Base-by-base conservation (phyloP, 2,797 vertebrate genomes). In the Rhadinocentrus ornatus region DNA sequence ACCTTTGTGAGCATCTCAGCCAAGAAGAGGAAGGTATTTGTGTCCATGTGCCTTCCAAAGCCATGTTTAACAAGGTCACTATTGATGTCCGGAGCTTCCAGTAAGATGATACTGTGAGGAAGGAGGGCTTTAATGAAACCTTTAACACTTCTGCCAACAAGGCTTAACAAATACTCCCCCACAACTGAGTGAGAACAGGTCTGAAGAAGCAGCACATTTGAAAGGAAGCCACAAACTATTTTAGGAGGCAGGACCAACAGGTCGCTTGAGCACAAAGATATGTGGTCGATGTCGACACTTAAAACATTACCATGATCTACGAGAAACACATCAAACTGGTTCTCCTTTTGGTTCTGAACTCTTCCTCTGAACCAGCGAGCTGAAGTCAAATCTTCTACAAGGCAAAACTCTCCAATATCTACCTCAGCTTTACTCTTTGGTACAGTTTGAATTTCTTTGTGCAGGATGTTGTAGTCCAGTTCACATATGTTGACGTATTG, bases 321-420 rank as follows among this genome's bases (percentile, higher is more conserved):
- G 29, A 99, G 94, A 66, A 96, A 94, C 22, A 96, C 92, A 2
- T 96, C 93, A 74, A 77, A 96, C 22, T 86, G 41, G 56, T 86
- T 80, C 0, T 87, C 86, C 27, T 71, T 91, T 77, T 87, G 94
- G 69, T 91, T 90, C 70, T 96, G 86, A 75, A 98, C 91, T 93
- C 94, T 94, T 91, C 96, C 97, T 94, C 98, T 95, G 76, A 95
- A 95, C 97, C 97, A 98, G 65, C 70, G 91, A 66, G 93, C 94
- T 77, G 91, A 92, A 13, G 79, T 62, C 24, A 84, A 55, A 72
- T 99, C 96, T 92, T 98, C 94, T 22, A 97, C 96, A 16, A 99
- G 94, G 81, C 96, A 99, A 69, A 93, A 91, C 44, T 94, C 94
- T 61, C 95, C 95, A 4, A 95, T 5, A 2, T 71, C 84, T 75